Conservation (phyloP, 2,113 vertebrate species). For the Ellobius talpinus region DNA sequence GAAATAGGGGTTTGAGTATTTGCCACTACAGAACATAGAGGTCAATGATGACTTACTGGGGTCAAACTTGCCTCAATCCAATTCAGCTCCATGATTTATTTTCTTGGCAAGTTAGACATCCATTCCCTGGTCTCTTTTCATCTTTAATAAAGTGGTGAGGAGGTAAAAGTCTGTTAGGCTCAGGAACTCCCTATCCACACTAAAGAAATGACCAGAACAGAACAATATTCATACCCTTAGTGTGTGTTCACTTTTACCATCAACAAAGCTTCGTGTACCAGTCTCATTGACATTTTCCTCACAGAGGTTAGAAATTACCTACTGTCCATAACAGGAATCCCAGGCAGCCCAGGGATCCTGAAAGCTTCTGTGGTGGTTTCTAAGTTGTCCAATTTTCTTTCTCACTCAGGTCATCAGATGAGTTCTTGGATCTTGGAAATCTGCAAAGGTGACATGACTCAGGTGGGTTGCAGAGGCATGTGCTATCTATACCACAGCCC, state of each 20-base stretch:
- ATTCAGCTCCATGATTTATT: background rate
- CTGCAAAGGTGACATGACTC: constrained; percentile 15
- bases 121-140: background rate
- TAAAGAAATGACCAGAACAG: background rate
- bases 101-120: background rate
- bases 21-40: background rate
- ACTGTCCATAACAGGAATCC: background rate
- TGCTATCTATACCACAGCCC: background rate
- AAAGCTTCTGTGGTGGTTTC: background rate
- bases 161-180: background rate
- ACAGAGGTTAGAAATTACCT: background rate
- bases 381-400: background rate
- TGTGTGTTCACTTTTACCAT: background rate
- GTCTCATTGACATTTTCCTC: background rate
- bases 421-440: background rate
- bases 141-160: background rate
- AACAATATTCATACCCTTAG: background rate
- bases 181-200: no score
- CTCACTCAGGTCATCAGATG: background rate
- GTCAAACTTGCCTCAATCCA: background rate
- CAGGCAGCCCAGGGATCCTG: no score
- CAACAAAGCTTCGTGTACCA: background rate
- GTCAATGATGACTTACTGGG: background rate
- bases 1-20: background rate
- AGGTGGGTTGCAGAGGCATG: background rate